Conservation (phyloP, 2,113 vertebrate genomes). For the Trematomus loennbergii region DNA sequence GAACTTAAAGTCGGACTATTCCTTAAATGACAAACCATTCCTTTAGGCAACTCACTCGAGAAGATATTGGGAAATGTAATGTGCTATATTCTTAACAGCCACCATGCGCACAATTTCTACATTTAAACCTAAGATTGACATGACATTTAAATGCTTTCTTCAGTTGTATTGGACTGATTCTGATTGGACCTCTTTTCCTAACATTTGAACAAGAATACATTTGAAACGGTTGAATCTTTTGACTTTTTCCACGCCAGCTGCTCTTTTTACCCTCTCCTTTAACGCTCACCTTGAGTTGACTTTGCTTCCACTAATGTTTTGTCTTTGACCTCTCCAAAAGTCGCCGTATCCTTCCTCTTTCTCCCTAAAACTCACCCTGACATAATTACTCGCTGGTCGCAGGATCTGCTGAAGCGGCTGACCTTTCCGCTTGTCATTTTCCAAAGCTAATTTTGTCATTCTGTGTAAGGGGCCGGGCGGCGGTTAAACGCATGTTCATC, state of each 20-base stretch:
- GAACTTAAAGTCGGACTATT: not conserved
- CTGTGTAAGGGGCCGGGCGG: slow-evolving; percentile 10
- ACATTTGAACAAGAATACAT: no score
- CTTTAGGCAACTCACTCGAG: not conserved
- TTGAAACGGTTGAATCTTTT: no score
- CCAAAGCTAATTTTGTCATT: slow-evolving; percentile 39
- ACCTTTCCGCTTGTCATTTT: slow-evolving; percentile 49
- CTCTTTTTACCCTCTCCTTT: not conserved
- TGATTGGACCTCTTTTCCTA: not conserved
- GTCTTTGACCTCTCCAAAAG: slow-evolving; percentile 24
- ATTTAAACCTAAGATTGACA: no score
- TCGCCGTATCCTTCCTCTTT: not conserved
- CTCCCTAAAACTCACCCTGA: slow-evolving; percentile 13
- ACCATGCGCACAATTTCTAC: no score
- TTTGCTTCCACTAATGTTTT: not conserved
- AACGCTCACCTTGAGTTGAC: slow-evolving; percentile 23
- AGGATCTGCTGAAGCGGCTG: slow-evolving; percentile 9
- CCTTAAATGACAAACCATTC: not conserved
- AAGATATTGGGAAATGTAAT: no score
- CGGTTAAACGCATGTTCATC: slow-evolving; percentile 46
- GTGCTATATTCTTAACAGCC: no score
- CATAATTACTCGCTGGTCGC: slow-evolving; percentile 37
- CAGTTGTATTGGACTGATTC: no score
- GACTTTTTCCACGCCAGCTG: no score
- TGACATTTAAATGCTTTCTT: no score